Conservation (phyloP, 2,797 vertebrate genomes). For the Gymnothorax javanicus region DNA sequence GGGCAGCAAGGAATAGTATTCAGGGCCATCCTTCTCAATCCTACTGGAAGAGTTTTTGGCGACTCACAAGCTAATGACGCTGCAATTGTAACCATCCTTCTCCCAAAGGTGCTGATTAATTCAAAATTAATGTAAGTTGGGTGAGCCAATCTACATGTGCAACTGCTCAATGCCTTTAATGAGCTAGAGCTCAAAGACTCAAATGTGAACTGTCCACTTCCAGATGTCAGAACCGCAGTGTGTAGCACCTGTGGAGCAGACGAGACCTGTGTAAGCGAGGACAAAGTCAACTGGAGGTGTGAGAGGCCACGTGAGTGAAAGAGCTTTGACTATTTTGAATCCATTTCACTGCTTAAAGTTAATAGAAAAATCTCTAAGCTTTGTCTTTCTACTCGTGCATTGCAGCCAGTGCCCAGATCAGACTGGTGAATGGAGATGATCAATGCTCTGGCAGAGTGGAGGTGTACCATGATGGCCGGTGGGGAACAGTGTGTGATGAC, state of each 20-base stretch:
- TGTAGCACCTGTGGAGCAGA: not conserved
- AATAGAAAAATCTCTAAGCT: not conserved
- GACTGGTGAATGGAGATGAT: slow-evolving; percentile 48
- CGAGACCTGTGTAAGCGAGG: not conserved
- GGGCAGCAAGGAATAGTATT: too few relatives aligned
- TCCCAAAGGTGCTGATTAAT: too few relatives aligned
- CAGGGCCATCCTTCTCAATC: too few relatives aligned
- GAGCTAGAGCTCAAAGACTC: not conserved
- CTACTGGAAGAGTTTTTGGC: too few relatives aligned
- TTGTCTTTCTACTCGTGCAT: not conserved
- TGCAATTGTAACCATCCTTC: too few relatives aligned
- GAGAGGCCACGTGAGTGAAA: not conserved
- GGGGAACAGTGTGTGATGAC: slow-evolving; percentile 42
- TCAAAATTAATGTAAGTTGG: too few relatives aligned
- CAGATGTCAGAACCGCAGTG: slow-evolving; percentile 2
- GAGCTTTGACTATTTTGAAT: not conserved
- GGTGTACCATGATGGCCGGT: slow-evolving; percentile 53
- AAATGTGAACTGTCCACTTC: not conserved
- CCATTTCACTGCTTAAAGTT: not conserved
- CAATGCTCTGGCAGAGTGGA: slow-evolving; percentile 60
- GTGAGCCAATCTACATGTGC: too few relatives aligned
- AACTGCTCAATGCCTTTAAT: not conserved
- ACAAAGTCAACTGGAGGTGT: slow-evolving; percentile 3
- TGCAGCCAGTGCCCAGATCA: slow-evolving; percentile 37
- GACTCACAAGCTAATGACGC: too few relatives aligned